Evolutionary conservation across 2,797 vertebrate species (phyloP), one percentile per base, ranked within the genome.

Genomic region (Bradypodion ventrale): DNA sequence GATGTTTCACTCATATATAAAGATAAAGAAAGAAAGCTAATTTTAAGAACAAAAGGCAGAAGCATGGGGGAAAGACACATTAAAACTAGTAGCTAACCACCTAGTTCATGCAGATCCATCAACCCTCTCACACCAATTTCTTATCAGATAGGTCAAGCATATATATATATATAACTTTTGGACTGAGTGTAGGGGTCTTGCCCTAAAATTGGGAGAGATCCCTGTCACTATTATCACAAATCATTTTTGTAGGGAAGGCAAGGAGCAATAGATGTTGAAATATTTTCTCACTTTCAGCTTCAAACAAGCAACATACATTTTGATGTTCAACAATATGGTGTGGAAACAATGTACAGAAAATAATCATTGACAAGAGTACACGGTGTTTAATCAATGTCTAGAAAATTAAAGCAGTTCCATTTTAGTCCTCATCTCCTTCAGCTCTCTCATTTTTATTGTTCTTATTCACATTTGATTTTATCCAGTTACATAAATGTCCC

Each of bases 331-430:
- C 52, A 63, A 81, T 23, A 37, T 74, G 35, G 68, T 77, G 91
- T 74, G 82, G 65, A 88, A 85, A 37, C 42, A 75, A n/a, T 0
- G 0, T 74, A 88, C 84, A 21, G 56, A 29, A 87, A 52, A 82
- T 79, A 83, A 80, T 29, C 42, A 52, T 70, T 62, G 37, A 70
- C 9, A 59, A n/a, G 42, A 80, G n/a, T 0, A 32, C n/a, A 87
- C 79, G 84, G 74, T 78, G 89, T 90, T 87, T 87, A 89, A 74
- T 79, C 81, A 88, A 87, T 72, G 83, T 81, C 62, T 60, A 83
- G 42, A 32, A 82, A 82, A 89, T 84, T 84, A 87, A 87, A 83
- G 49, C 85, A 89, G 70, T 82, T 87, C 80, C 52, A 56, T 56
- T 70, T 70, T 86, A 83, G 27, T 90, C 40, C 75, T 78, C 25